Evolutionary conservation across 2,113 vertebrate species (phyloP).

Genomic region (Strix aluco): DNA sequence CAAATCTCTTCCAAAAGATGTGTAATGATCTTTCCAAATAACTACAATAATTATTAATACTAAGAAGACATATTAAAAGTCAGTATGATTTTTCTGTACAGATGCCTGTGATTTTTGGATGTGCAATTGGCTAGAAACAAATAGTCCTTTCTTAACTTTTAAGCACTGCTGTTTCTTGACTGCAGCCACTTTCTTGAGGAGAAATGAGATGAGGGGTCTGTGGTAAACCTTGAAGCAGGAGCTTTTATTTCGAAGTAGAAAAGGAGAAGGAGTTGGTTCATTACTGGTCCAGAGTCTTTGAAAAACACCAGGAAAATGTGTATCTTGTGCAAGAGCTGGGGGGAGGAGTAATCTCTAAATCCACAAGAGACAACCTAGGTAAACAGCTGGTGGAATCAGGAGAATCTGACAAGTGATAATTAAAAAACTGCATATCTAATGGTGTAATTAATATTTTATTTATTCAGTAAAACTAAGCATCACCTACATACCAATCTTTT

Average conservation of each 20-base stretch:
- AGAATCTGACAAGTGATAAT: slow-evolving; percentile 45
- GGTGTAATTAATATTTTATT: slow-evolving; percentile 20
- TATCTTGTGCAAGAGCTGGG: background rate
- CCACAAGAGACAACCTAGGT: background rate
- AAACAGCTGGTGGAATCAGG: slow-evolving; percentile 14
- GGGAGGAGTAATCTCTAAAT: background rate
- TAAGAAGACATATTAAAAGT: background rate
- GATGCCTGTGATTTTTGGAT: background rate
- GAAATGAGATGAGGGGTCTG: background rate
- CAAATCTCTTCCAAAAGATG: slow-evolving; percentile 3
- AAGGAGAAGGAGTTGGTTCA: background rate
- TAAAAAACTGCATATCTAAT: background rate
- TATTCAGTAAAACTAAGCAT: background rate
- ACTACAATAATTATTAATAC: background rate
- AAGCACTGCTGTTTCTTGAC: background rate
- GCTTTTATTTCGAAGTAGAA: background rate
- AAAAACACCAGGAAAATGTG: background rate
- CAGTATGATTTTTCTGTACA: background rate
- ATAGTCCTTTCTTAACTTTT: background rate
- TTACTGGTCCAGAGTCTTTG: background rate
- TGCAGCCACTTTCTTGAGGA: background rate
- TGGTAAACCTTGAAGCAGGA: background rate
- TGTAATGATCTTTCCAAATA: background rate
- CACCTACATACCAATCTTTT: background rate
- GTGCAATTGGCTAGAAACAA: background rate